Percentiles rank a stretch among this genome's conserved stretches.
phyloP scores from a whole-genome alignment of 2,888 invertebrate species.

The Troglohyphantes excavatus region DNA sequence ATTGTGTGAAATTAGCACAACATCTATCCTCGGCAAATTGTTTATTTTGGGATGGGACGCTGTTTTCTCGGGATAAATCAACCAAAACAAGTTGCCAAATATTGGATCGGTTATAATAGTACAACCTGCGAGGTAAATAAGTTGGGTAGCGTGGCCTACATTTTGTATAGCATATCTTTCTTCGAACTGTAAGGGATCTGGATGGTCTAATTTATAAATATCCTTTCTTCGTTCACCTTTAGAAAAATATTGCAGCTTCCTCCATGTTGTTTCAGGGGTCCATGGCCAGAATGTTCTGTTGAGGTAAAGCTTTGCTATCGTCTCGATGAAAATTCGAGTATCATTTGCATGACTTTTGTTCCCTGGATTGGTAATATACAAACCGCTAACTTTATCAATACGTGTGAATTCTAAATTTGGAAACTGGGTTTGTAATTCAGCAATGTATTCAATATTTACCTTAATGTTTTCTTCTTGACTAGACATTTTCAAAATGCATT shows the following conservation, averaged over 20 bases:
- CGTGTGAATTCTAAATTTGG: background rate
- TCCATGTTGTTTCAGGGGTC: background rate
- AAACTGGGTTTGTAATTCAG: slow-evolving; percentile 26
- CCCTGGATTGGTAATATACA: slow-evolving; percentile 50
- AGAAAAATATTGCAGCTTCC: slow-evolving; percentile 51
- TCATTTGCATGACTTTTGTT: slow-evolving; percentile 40
- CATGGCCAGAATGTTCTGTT: background rate
- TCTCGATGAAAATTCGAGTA: slow-evolving; percentile 51
- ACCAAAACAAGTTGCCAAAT: slow-evolving; percentile 19
- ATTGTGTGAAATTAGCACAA: slow-evolving; percentile 65
- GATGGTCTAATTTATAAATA: slow-evolving; percentile 46
- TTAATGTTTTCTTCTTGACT: background rate
- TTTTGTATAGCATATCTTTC: slow-evolving; percentile 66
- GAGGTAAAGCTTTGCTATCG: background rate
- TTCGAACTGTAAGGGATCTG: background rate
- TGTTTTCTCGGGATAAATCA: slow-evolving; percentile 59
- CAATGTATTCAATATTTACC: slow-evolving; percentile 41
- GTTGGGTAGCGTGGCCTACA: slow-evolving; percentile 52
- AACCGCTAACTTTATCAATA: slow-evolving; percentile 8
- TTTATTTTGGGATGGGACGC: slow-evolving; percentile 47
- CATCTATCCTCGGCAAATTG: slow-evolving; percentile 38
- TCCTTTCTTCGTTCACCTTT: slow-evolving; percentile 14
- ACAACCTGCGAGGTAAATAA: slow-evolving; percentile 49
- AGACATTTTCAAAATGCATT: no score
- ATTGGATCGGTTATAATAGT: slow-evolving; percentile 70